Evolutionary conservation across 2,113 vertebrate species (phyloP), one percentile per base, ranked within the genome.

Genomic region (Rhineura floridana): DNA sequence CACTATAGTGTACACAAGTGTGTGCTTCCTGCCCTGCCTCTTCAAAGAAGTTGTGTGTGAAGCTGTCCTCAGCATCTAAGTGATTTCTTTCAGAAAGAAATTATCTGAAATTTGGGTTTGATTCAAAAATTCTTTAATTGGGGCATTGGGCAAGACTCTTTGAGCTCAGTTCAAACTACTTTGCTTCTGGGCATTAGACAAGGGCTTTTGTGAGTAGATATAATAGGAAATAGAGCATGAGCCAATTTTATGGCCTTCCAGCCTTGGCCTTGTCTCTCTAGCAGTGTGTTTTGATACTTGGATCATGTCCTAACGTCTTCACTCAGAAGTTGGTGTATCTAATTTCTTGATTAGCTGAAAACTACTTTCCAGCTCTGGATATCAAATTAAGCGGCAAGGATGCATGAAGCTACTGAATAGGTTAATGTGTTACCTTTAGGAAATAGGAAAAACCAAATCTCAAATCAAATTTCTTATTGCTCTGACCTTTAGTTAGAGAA

Each of bases 401-500:
- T 63, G 81, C 44, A 65, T 81, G 55, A 30, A 80, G 19, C 70
- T 81, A 55, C 13, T 81, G 70, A 75, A 73, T 62, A 75, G 69
- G 10, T 52, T 23, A 67, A n/a, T 48, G 44, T 75, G 52, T 52
- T 81, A 50, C 55, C 44, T 42, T 75, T 81, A 73, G 33, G 33
- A 80, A 85, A 81, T 2, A 30, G 83, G 44, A 73, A 30, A 89
- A n/a, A 46, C 17, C 63, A 87, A 87, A 87, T 62, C 30, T 59
- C 36, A 73, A 70, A 70, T 44, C 0, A 8, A 82, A 82, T 82
- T 21, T 46, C 1, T 75, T 63, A 23, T 73, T 62, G 3, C 55
- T 79, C 39, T 86, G 44, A 65, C 73, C 52, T 81, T 85, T 85
- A 19, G 81, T 50, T 39, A 63, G 88, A 81, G 52, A 73, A 85